Evolutionary conservation across 2,797 vertebrate genomes (phyloP).

Genomic region (Pseudochirops cupreus): DNA sequence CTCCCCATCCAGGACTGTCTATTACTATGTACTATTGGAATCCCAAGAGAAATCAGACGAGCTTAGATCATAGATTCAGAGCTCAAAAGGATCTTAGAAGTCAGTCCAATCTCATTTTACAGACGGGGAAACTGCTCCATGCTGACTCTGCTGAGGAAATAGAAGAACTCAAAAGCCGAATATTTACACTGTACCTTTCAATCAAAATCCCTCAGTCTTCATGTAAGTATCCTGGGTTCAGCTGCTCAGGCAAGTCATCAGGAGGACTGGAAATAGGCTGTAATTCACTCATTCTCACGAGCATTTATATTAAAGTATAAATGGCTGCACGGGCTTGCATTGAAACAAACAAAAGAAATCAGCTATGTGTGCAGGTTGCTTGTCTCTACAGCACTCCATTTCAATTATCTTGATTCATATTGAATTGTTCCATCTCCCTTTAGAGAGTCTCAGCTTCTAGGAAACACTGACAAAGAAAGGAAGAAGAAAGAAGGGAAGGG

Average conservation of each 20-base stretch:
- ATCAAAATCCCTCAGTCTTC: conserved; percentile 44
- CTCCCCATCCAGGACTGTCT: neutral
- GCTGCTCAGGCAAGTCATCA: conserved; percentile 64
- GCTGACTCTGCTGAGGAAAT: neutral
- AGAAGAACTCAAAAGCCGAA: neutral
- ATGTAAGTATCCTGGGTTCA: conserved; percentile 28
- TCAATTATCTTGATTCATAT: neutral
- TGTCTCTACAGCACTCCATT: neutral
- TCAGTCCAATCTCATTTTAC: neutral
- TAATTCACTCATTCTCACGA: conserved; percentile 24
- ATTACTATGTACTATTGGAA: neutral
- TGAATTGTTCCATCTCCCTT: conserved; percentile 11
- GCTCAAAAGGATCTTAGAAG: neutral
- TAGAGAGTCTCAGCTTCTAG: neutral
- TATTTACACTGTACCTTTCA: neutral
- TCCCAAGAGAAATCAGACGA: neutral
- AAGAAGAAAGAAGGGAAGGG: neutral
- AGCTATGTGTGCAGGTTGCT: neutral
- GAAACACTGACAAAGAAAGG: neutral
- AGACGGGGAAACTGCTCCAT: neutral
- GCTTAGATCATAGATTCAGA: neutral
- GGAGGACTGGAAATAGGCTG: conserved; percentile 46
- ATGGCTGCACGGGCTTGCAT: neutral
- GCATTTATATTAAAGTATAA: conserved; percentile 63
- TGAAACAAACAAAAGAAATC: conserved; percentile 24